These are phyloP conservation scores for Hippoglossus hippoglossus DNA, from an alignment of 2,797 vertebrate species.

Conservation along the genomic window DNA sequence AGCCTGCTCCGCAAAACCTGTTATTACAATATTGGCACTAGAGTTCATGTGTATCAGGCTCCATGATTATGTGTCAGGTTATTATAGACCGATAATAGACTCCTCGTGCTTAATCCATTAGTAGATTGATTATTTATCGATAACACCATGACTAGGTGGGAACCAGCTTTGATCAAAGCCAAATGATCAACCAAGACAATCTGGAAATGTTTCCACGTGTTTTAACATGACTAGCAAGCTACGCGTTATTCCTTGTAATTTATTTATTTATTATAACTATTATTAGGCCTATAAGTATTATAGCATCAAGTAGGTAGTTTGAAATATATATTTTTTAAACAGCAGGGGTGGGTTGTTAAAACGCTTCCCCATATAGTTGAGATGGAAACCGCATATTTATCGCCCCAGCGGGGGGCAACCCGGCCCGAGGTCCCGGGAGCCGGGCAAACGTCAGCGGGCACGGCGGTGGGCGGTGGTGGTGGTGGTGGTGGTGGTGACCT, in stretches of 20 bases:
- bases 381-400: slow-evolving; percentile 83
- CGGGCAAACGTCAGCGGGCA: slow-evolving; percentile 57
- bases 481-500: slow-evolving; percentile 43
- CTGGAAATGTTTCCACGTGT: slow-evolving; percentile 78
- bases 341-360: slow-evolving; percentile 60
- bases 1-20: slow-evolving; percentile 2
- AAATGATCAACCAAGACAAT: slow-evolving; percentile 76
- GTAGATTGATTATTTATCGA: slow-evolving; percentile 61
- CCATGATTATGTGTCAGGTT: slow-evolving; percentile 62
- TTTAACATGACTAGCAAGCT: slow-evolving; percentile 69
- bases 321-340: slow-evolving; percentile 65
- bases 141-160: slow-evolving; percentile 68
- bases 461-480: slow-evolving; percentile 25
- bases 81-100: slow-evolving; percentile 58
- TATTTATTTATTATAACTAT: slow-evolving; percentile 88
- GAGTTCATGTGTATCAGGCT: slow-evolving; percentile 40
- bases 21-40: slow-evolving; percentile 60
- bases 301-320: slow-evolving; percentile 76
- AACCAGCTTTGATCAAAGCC: slow-evolving; percentile 65
- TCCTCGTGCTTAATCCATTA: slow-evolving; percentile 56
- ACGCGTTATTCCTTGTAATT: slow-evolving; percentile 78
- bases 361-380: slow-evolving; percentile 54
- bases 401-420: slow-evolving; percentile 68
- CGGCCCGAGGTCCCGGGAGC: slow-evolving; percentile 62
- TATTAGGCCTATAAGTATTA: slow-evolving; percentile 82